Evolutionary conservation across 2,113 vertebrate species (phyloP).

Genomic region (Procapra przewalskii): DNA sequence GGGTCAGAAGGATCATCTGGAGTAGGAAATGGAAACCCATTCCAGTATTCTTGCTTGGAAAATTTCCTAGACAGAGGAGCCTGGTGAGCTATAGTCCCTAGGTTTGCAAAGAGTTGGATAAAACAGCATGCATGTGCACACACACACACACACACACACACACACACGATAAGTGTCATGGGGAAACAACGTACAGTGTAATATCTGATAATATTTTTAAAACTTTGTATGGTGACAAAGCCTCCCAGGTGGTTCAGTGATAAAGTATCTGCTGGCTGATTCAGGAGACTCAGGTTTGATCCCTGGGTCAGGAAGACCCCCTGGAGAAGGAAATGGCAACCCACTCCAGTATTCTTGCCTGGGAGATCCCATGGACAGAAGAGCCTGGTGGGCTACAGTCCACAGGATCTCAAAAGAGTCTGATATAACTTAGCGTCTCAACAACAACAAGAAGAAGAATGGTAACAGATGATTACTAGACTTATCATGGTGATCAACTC

Average conservation of each 20-base stretch:
- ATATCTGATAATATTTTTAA: background rate
- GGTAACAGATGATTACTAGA: background rate
- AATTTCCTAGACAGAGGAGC: background rate
- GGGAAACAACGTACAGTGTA: background rate
- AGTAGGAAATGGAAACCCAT: background rate
- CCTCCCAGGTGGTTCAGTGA: background rate
- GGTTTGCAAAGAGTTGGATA: background rate
- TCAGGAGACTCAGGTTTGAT: background rate
- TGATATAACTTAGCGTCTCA: rapidly evolving
- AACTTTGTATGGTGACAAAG: background rate
- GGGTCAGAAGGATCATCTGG: background rate
- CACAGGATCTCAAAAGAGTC: background rate
- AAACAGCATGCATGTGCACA: background rate
- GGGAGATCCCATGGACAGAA: background rate
- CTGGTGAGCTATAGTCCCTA: background rate
- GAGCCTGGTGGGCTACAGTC: background rate
- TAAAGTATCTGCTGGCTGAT: background rate
- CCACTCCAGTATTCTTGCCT: background rate
- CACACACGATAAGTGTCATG: background rate
- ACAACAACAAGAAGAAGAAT: background rate
- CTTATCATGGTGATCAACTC: background rate
- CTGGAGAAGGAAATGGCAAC: background rate
- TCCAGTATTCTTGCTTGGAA: background rate
- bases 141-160: background rate
- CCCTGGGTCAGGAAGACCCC: background rate